Conservation (phyloP, 2,888 invertebrate species). For the Rhingia rostrata region DNA sequence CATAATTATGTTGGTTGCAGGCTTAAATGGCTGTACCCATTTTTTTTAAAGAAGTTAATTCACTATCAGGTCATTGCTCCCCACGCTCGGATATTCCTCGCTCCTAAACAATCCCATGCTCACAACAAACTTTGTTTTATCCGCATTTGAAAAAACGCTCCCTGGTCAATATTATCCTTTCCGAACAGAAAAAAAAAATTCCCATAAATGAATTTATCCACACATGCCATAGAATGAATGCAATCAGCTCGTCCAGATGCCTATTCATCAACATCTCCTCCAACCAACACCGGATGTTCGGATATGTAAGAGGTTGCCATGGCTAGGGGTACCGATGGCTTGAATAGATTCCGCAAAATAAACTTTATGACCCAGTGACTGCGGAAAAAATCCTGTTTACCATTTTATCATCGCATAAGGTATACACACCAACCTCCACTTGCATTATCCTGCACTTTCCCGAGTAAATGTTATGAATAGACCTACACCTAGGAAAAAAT, state of each 20-base stretch:
- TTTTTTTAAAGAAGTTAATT: too few species aligned
- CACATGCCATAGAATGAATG: neutral
- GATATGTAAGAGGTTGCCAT: neutral
- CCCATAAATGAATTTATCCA: conserved; percentile 18
- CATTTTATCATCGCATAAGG: conserved; percentile 20
- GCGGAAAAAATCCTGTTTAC: conserved; percentile 41
- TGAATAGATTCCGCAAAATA: conserved; percentile 22
- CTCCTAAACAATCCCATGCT: neutral
- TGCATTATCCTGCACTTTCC: conserved; percentile 30
- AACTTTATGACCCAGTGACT: conserved; percentile 70
- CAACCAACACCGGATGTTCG: too few species aligned
- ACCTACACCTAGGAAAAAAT: conserved; percentile 16
- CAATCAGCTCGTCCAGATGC: neutral
- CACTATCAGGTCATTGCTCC: too few species aligned
- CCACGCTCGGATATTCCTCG: neutral
- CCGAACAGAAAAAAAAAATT: neutral
- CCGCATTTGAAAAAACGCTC: neutral
- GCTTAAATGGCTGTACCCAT: too few species aligned
- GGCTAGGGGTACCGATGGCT: neutral
- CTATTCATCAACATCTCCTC: neutral
- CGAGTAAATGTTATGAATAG: conserved; percentile 47
- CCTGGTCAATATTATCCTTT: conserved; percentile 9
- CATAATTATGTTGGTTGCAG: too few species aligned
- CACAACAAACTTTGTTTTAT: neutral
- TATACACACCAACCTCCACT: conserved; percentile 14